A percentile compares a stretch with the other conserved stretches of the same genome.
Conservation (phyloP, 2,797 vertebrate genomes). For the Melanotaenia trifasciata region DNA sequence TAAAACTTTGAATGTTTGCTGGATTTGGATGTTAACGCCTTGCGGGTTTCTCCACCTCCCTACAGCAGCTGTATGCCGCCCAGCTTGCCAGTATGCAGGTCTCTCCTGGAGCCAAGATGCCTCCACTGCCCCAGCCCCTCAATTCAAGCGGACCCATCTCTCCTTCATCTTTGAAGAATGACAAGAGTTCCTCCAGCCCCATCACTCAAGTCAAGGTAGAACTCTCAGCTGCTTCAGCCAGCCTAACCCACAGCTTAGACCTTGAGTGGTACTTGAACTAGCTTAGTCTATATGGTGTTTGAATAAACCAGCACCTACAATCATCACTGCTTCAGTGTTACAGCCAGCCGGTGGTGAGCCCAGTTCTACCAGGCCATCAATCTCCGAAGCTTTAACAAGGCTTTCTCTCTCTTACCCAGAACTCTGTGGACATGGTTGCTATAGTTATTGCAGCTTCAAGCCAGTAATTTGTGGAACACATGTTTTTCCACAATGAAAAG, state of each 20-base stretch:
- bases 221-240: constrained; percentile 44
- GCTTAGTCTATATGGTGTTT: constrained; percentile 48
- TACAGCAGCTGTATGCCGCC: constrained; percentile 98
- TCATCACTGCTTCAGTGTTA: constrained; percentile 45
- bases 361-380: constrained; percentile 74
- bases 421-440: constrained; percentile 83
- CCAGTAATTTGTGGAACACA: constrained; percentile 79
- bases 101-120: constrained; percentile 99
- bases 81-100: constrained; percentile 99
- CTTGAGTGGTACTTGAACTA: constrained; percentile 75
- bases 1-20: constrained; percentile 83
- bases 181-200: constrained; percentile 98
- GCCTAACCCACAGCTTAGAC: constrained; percentile 33
- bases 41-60: constrained; percentile 79
- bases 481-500: constrained; percentile 67
- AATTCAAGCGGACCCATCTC: constrained; percentile 93
- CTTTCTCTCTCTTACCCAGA: constrained; percentile 73
- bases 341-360: constrained; percentile 44
- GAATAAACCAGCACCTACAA: constrained; percentile 58
- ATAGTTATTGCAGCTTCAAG: constrained; percentile 73
- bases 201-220: constrained; percentile 97
- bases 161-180: constrained; percentile 96
- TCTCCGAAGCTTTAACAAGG: constrained; percentile 81
- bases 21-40: constrained; percentile 82
- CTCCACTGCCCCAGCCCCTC: constrained; percentile 93